Base-by-base conservation (phyloP, 1,140 invertebrate species). In the Macrosteles quadrilineatus region DNA sequence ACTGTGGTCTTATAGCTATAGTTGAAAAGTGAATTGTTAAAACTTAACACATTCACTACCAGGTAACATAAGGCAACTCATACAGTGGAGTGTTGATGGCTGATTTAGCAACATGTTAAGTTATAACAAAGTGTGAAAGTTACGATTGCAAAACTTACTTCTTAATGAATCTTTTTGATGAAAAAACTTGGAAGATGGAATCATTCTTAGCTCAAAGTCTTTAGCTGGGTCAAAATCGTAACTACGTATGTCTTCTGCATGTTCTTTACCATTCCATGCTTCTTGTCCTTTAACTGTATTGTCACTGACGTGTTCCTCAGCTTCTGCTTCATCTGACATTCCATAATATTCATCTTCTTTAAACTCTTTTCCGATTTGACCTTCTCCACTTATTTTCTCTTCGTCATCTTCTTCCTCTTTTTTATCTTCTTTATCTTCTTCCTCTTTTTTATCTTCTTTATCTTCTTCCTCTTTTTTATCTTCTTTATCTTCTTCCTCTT, bases 181-280 rank as follows among this genome's bases (percentile, higher is more conserved):
- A 59, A 27, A 23, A 59, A 59, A 59, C 27, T 59, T 59, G 27
- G 55, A 59, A 6, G 55, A 27, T 4, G 55, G 23, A 21, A 21
- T 29, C 12, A 25, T 59, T 29, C 27, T 30, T 23, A 59, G 6
- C n/a, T 25, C 25, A 21, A 2, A 21, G 3, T 30, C 55, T 59
- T 59, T 14, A 27, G 21, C 21, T 59, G 21, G 21, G 9, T 25
- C 21, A 59, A 59, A 30, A 11, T 59, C 55, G 27, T 59, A 59
- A 30, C 55, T 59, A 57, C 21, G 4, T 29, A 50, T 70, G 27
- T 45, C 30, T 55, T 57, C 53, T 27, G 45, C 53, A 67, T 64
- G 27, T 21, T 36, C 53, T 65, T 36, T 36, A 19, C 25, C 30
- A 63, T 47, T n/a, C 12, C 19, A 4, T 25, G 21, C 3, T 53